Evolutionary conservation across 2,888 invertebrate species (phyloP).

Genomic region (Terebella lapidaria): DNA sequence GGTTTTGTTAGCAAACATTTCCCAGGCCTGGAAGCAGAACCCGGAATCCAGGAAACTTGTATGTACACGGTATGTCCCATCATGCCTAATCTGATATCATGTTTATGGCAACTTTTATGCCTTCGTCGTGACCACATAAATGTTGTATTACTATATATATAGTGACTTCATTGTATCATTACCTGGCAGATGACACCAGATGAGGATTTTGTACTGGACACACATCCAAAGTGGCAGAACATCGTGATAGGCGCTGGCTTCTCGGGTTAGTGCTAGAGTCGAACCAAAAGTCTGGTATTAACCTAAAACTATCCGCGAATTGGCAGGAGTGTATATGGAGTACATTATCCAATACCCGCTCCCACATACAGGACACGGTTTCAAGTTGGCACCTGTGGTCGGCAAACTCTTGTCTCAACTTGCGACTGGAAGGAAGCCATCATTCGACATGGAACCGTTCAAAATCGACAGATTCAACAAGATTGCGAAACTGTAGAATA

Average conservation of each 20-base stretch:
- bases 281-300: too few relatives aligned
- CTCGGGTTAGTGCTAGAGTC: conserved; percentile 50
- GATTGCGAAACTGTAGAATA: too few relatives aligned
- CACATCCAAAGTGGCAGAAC: conserved; percentile 45
- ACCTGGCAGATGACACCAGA: conserved; percentile 49
- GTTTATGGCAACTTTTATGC: too few relatives aligned
- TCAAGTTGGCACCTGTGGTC: conserved; percentile 51
- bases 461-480: conserved; percentile 38
- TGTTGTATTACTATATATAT: too few relatives aligned
- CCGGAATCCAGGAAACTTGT: conserved; percentile 42
- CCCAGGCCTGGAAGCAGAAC: conserved; percentile 35
- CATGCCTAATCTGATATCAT: too few relatives aligned
- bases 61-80: conserved; percentile 52
- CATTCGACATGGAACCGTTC: conserved; percentile 40
- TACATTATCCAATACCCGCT: too few relatives aligned
- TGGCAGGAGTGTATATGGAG: too few relatives aligned
- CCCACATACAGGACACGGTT: conserved; percentile 54
- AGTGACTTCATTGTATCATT: too few relatives aligned
- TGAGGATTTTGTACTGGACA: conserved; percentile 44
- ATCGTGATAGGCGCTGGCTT: conserved; percentile 52
- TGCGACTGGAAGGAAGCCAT: conserved; percentile 29
- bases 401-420: conserved; percentile 48
- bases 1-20: conserved; percentile 34
- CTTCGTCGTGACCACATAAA: too few relatives aligned
- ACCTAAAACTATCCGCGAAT: too few relatives aligned